Percentiles rank a stretch among this genome's conserved stretches.
phyloP scores from a whole-genome alignment of 2,797 vertebrate species.

The Trachops cirrhosus region DNA sequence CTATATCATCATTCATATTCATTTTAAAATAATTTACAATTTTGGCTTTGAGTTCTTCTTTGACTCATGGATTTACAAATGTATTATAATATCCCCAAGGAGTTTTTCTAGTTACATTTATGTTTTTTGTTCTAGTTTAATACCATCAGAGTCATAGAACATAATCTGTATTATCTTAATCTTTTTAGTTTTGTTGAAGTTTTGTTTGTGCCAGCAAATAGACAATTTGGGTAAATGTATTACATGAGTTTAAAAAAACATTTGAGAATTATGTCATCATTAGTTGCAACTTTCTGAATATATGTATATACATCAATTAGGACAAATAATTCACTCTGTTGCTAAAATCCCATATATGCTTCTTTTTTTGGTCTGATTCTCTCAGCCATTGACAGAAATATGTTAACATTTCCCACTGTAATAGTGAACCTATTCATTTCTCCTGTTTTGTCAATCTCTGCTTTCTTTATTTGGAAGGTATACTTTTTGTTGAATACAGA shows the following conservation, averaged over 20 bases:
- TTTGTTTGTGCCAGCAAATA: background rate
- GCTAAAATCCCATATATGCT: background rate
- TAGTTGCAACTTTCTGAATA: background rate
- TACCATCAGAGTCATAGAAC: background rate
- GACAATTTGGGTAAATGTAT: background rate
- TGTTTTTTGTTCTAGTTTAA: background rate
- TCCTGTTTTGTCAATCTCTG: background rate
- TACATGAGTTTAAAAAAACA: background rate
- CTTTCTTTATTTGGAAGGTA: background rate
- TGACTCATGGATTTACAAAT: background rate
- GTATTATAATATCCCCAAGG: background rate
- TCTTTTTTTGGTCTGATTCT: background rate
- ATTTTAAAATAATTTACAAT: background rate
- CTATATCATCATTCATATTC: background rate
- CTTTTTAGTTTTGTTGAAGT: background rate
- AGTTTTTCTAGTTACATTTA: background rate
- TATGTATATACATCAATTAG: background rate
- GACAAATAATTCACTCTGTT: background rate
- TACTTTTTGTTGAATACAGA: background rate
- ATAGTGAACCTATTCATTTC: background rate
- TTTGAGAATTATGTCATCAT: background rate
- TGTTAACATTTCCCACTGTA: background rate
- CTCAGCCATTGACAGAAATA: background rate
- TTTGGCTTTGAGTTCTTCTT: background rate
- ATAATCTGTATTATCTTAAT: constrained; percentile 3